These are phyloP conservation scores for Nymphicus hollandicus DNA, from an alignment of 2,113 vertebrate species.

Conservation along the genomic window DNA sequence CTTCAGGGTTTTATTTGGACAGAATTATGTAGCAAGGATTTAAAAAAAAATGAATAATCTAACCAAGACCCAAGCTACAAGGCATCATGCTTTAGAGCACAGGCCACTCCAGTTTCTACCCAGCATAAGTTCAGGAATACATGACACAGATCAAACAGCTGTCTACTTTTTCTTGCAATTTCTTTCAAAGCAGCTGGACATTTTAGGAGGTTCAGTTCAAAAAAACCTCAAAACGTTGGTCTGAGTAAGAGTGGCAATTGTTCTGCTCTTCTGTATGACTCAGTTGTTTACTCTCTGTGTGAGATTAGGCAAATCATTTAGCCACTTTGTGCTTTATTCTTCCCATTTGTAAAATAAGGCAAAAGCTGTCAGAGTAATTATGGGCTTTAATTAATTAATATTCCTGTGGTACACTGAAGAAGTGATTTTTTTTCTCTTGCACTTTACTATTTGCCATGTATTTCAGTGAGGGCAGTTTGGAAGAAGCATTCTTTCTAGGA, in stretches of 20 bases:
- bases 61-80: not conserved
- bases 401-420: not conserved
- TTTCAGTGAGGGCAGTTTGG: not conserved
- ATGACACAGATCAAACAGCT: not conserved
- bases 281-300: not conserved
- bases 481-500: not conserved
- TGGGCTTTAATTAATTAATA: not conserved
- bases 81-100: not conserved
- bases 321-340: not conserved
- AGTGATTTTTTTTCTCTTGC: not conserved
- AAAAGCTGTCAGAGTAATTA: slow-evolving; percentile 12
- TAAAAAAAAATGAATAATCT: not conserved
- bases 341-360: not conserved
- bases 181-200: not conserved
- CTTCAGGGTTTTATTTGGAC: not conserved
- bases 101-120: not conserved
- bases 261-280: not conserved
- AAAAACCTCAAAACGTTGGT: not conserved
- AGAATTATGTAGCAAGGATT: not conserved
- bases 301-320: not conserved
- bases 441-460: not conserved
- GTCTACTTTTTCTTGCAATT: not conserved
- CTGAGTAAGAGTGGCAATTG: not conserved
- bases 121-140: not conserved
- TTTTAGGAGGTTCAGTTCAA: not conserved